Percentiles rank a stretch among this genome's conserved stretches.
phyloP scores from a whole-genome alignment of 2,797 vertebrate species.

The Otolemur crassicaudatus region DNA sequence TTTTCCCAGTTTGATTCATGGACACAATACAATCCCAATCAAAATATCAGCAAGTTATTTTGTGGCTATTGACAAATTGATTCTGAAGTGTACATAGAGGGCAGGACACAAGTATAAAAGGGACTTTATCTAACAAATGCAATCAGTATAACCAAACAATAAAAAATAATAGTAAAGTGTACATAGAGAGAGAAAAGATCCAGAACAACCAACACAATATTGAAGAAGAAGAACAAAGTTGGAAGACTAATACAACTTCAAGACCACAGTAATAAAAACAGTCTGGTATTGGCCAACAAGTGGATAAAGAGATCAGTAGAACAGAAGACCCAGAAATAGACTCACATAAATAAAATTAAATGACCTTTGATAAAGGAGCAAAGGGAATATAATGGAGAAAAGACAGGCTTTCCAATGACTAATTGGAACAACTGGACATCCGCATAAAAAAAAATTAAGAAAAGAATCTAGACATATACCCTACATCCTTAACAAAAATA shows the following conservation, averaged over 20 bases:
- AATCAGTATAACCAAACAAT: too few relatives aligned
- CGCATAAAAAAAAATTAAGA: neutral
- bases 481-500: neutral
- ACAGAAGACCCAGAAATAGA: neutral
- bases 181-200: neutral
- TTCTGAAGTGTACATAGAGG: neutral
- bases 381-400: neutral
- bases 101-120: too few relatives aligned
- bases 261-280: neutral
- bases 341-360: neutral
- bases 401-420: neutral
- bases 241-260: neutral
- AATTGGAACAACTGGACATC: neutral
- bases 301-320: neutral
- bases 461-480: neutral
- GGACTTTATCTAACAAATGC: too few relatives aligned
- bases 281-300: neutral
- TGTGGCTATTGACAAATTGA: neutral
- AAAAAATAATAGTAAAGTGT: neutral
- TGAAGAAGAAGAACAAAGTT: neutral
- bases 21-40: neutral
- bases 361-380: neutral
- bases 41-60: constrained; percentile 5
- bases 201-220: neutral
- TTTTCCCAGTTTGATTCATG: neutral